Evolutionary conservation across 2,113 vertebrate species (phyloP), one percentile per base, ranked within the genome.

Genomic region (Cynopterus brachyotis): DNA sequence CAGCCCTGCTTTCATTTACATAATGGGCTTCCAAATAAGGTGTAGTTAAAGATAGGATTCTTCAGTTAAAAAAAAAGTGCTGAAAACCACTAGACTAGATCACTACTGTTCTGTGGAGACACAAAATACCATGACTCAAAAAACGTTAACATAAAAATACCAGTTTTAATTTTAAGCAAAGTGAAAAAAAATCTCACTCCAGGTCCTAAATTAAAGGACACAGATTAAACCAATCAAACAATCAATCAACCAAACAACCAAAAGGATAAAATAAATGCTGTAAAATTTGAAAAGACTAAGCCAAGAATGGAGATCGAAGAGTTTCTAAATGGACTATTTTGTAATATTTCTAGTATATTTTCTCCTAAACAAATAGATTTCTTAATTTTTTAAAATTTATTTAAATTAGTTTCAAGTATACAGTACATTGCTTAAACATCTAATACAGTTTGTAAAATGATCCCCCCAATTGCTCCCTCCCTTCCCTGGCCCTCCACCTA

Each of bases 221-320:
- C 35, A 4, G 66, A 75, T 35, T 82, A 50, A 80, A 37, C 26
- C 16, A 47, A 88, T 5, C 32, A 80, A 37, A 20, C 16, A 47
- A 88, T 5, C 32, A 59, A 50, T 16, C 32, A 59, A 93, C 40
- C 47, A 89, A 66, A n/a, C 19, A 73, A 76, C 20, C 50, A 82
- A 87, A 95, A 66, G 4, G 57, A 91, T 73, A 9, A 92, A 94
- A 90, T 55, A 73, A 91, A 90, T 60, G 28, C 55, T 60, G 6
- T 40, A 88, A 76, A 95, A 76, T 89, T 37, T 93, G 55, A 93
- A 96, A 42, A 93, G 37, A 62, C 50, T 55, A 67, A 78, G 37
- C 64, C 69, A 86, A 92, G 40, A 55, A 91, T 50, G 10, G 32
- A 76, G 47, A 9, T 30, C 80, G 35, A 89, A 89, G 47, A 59